A percentile compares a stretch with the other conserved stretches of the same genome.
Conservation (phyloP, 2,888 invertebrate species). For the Muschampia plurimacula region DNA sequence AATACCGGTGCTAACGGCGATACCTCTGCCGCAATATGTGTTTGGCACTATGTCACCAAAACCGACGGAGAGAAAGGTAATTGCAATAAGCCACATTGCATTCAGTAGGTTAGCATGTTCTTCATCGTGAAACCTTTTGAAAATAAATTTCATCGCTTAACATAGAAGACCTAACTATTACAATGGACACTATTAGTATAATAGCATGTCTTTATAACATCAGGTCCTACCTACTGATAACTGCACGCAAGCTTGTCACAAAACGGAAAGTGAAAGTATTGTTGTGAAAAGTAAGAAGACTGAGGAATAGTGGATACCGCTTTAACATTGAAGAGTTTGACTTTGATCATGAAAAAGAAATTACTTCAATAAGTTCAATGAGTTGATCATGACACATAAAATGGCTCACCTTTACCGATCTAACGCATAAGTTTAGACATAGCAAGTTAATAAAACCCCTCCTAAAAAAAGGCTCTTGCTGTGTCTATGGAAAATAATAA, state of each 20-base stretch:
- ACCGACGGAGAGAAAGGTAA: slow-evolving; percentile 99
- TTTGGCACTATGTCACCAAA: slow-evolving; percentile 99
- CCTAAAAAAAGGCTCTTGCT: slow-evolving; percentile 57
- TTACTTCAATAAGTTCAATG: slow-evolving; percentile 63
- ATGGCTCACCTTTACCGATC: slow-evolving; percentile 84
- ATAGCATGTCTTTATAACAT: slow-evolving; percentile 25
- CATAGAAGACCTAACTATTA: slow-evolving; percentile 57
- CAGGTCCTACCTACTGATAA: slow-evolving; percentile 54
- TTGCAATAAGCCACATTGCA: slow-evolving; percentile 99
- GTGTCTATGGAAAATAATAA: slow-evolving; percentile 58
- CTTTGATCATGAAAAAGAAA: slow-evolving; percentile 72
- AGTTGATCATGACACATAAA: slow-evolving; percentile 74
- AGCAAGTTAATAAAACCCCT: slow-evolving; percentile 58
- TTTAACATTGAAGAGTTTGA: slow-evolving; percentile 79
- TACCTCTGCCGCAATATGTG: slow-evolving; percentile 99
- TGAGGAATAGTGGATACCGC: slow-evolving; percentile 56
- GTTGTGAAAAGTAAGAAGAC: slow-evolving; percentile 58
- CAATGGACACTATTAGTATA: slow-evolving; percentile 19
- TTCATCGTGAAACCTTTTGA: slow-evolving; percentile 97
- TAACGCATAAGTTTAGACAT: slow-evolving; percentile 61
- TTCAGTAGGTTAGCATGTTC: slow-evolving; percentile 99
- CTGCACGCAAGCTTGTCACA: slow-evolving; percentile 48
- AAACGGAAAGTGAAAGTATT: slow-evolving; percentile 46
- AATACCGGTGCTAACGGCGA: slow-evolving; percentile 99
- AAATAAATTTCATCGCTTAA: slow-evolving; percentile 79